phyloP scores from a whole-genome alignment of 1,140 invertebrate species.

The Philotrypesis tridentata region DNA sequence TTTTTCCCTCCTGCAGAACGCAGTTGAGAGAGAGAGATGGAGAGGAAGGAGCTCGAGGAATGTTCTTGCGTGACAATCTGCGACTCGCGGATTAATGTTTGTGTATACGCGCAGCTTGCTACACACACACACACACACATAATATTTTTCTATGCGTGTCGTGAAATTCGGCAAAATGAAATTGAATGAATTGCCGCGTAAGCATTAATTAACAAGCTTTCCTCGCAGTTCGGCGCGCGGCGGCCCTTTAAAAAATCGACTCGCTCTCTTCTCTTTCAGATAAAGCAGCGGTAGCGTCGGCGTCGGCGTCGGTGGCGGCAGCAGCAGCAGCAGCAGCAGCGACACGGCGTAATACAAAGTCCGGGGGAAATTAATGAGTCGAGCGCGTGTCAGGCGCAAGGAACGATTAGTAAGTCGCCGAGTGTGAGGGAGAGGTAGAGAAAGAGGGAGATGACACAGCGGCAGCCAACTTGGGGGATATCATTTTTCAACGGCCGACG shows the following conservation, averaged over 20 bases:
- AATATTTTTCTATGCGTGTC: no score
- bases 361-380: constrained; percentile 47
- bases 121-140: no score
- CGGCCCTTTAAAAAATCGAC: constrained; percentile 14
- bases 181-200: no score
- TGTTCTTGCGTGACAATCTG: not conserved
- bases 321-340: no score
- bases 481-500: constrained; percentile 64
- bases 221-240: no score
- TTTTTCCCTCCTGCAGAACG: not conserved
- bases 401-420: constrained; percentile 39
- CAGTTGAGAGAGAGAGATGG: no score
- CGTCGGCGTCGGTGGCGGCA: no score
- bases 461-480: constrained; percentile 53
- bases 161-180: not conserved
- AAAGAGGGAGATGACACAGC: not conserved
- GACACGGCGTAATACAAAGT: constrained; percentile 34
- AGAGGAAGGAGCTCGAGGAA: not conserved
- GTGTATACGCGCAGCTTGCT: not conserved
- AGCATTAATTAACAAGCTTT: not conserved
- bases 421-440: not conserved
- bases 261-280: no score
- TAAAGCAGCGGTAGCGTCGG: no score
- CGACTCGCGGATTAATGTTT: not conserved
- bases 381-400: constrained; percentile 35